Evolutionary conservation across 2,113 vertebrate species (phyloP).

Genomic region (Sceloporus tristichus): DNA sequence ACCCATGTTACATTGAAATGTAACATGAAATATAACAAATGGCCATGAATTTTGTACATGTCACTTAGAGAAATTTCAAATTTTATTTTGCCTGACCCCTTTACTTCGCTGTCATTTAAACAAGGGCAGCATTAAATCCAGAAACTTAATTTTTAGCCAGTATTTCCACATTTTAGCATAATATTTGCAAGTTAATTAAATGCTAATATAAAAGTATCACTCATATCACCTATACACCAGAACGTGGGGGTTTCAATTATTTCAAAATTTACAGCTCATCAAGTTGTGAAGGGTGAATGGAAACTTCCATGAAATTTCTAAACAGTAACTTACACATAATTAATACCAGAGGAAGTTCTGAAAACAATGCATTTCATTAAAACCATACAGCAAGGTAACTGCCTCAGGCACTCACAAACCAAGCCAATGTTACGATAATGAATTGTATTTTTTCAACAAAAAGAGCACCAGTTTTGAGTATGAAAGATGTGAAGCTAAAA

Average conservation of each 20-base stretch:
- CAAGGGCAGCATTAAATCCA: constrained; percentile 42
- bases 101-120: constrained; percentile 50
- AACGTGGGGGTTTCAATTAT: constrained; percentile 59
- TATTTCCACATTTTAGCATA: constrained; percentile 59
- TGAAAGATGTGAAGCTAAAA: neutral
- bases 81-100: constrained; percentile 17
- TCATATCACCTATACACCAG: constrained; percentile 56
- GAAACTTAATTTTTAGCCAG: constrained; percentile 50
- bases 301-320: constrained; percentile 45
- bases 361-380: constrained; percentile 51
- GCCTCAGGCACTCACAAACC: neutral
- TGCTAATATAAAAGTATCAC: constrained; percentile 58
- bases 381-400: constrained; percentile 16
- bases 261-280: constrained; percentile 60
- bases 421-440: neutral
- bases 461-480: neutral
- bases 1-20: constrained; percentile 28
- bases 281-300: constrained; percentile 64
- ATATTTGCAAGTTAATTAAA: constrained; percentile 68
- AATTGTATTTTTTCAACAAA: neutral
- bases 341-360: constrained; percentile 14
- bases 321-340: constrained; percentile 33
- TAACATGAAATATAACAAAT: constrained; percentile 46
- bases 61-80: constrained; percentile 29
- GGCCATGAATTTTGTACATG: constrained; percentile 34